A percentile compares a stretch with the other conserved stretches of the same genome.
phyloP scores from a whole-genome alignment of 2,113 vertebrate species.

The Manacus vitellinus region DNA sequence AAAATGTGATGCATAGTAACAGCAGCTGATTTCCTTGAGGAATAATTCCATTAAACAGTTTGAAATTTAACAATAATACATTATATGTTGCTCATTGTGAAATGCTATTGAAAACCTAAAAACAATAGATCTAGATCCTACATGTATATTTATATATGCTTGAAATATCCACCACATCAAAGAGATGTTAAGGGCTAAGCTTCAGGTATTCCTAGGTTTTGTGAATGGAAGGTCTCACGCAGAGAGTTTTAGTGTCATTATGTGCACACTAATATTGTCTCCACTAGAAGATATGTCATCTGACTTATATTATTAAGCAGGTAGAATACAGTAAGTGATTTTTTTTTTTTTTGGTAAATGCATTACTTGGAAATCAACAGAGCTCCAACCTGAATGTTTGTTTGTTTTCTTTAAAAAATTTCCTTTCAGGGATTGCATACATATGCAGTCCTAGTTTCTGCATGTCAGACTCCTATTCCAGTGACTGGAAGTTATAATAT shows the following conservation, averaged over 20 bases:
- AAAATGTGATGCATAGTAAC: constrained; percentile 19
- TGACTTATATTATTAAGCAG: neutral
- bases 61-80: neutral
- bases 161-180: neutral
- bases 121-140: neutral
- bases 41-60: neutral
- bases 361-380: neutral
- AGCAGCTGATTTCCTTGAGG: constrained; percentile 5
- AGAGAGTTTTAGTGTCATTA: neutral
- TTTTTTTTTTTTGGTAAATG: neutral
- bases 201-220: neutral
- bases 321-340: neutral
- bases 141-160: neutral
- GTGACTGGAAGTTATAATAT: fast-evolving
- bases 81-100: neutral
- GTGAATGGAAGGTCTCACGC: neutral
- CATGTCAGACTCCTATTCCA: fast-evolving
- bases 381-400: neutral
- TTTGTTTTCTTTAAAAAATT: neutral
- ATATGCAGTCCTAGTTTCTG: neutral
- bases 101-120: neutral
- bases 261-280: neutral
- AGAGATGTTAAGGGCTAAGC: neutral
- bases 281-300: neutral
- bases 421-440: neutral